Evolutionary conservation across 1,140 invertebrate species (phyloP).

Genomic region (Cheumatopsyche charites): DNA sequence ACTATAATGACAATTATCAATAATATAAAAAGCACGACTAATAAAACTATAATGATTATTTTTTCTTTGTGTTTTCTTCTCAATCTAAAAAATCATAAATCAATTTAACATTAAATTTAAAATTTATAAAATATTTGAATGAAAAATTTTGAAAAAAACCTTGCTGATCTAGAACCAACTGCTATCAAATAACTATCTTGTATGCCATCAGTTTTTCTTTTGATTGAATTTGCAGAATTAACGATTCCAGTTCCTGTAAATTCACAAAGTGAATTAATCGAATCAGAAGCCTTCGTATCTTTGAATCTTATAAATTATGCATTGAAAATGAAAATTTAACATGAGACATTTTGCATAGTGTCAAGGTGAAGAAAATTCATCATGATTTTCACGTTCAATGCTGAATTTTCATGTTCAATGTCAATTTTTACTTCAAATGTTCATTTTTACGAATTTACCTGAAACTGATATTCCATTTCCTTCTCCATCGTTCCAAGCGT

Average conservation of each 20-base stretch:
- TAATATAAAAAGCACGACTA: conserved; percentile 55
- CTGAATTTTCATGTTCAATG: conserved; percentile 21
- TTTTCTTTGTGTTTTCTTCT: conserved; percentile 62
- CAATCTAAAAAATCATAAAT: conserved; percentile 56
- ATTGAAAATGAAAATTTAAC: conserved; percentile 1
- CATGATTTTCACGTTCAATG: too few relatives aligned
- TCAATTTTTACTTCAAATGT: not conserved
- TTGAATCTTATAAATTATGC: not conserved
- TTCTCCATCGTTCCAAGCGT: conserved; percentile 41
- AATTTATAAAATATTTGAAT: conserved; percentile 15
- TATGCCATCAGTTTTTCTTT: conserved; percentile 28
- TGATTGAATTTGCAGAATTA: conserved; percentile 19
- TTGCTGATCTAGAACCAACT: conserved; percentile 58
- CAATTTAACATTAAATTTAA: not conserved
- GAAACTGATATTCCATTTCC: conserved; percentile 38
- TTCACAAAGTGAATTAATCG: too few relatives aligned
- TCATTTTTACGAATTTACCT: conserved; percentile 33
- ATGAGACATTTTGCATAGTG: conserved; percentile 16
- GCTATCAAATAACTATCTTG: conserved; percentile 52
- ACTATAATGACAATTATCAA: conserved; percentile 58
- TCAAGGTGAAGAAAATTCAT: not conserved
- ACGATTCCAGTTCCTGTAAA: conserved; percentile 20
- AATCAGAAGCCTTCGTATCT: too few relatives aligned
- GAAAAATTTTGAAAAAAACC: conserved; percentile 44
- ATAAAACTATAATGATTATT: conserved; percentile 54